Evolutionary conservation across 2,888 invertebrate genomes (phyloP).

Genomic region (Nemurella pictetii): DNA sequence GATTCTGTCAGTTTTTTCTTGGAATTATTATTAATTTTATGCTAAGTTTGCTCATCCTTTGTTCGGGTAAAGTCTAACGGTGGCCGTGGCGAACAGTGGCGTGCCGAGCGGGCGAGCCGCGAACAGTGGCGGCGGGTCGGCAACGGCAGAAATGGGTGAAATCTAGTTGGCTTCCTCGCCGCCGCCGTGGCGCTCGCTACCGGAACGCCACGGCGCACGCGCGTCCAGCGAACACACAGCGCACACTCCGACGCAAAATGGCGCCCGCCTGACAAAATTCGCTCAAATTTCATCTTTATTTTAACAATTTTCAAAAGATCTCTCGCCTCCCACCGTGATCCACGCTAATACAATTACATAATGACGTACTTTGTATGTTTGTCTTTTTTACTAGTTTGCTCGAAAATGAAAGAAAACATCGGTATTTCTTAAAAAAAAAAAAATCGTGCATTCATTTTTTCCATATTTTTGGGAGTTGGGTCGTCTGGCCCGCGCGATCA

Average conservation of each 20-base stretch:
- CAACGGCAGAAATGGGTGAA: no score
- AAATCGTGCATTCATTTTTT: neutral
- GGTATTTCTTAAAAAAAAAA: neutral
- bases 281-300: neutral
- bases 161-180: no score
- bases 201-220: neutral
- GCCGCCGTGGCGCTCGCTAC: neutral
- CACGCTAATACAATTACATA: neutral
- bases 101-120: neutral
- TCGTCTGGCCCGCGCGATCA: neutral
- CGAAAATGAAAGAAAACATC: neutral
- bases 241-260: neutral
- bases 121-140: no score
- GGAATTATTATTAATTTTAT: no score
- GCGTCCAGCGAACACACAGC: no score
- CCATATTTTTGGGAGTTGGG: neutral
- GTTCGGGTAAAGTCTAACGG: neutral
- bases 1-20: neutral
- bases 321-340: neutral
- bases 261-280: neutral
- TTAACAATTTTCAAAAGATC: neutral
- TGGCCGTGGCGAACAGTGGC: neutral
- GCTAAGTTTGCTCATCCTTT: neutral
- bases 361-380: neutral
- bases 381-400: neutral